Percentiles rank a stretch among this genome's conserved stretches.
Evolutionary conservation across 2,797 vertebrate species (phyloP).

Genomic region (Spheniscus humboldti): DNA sequence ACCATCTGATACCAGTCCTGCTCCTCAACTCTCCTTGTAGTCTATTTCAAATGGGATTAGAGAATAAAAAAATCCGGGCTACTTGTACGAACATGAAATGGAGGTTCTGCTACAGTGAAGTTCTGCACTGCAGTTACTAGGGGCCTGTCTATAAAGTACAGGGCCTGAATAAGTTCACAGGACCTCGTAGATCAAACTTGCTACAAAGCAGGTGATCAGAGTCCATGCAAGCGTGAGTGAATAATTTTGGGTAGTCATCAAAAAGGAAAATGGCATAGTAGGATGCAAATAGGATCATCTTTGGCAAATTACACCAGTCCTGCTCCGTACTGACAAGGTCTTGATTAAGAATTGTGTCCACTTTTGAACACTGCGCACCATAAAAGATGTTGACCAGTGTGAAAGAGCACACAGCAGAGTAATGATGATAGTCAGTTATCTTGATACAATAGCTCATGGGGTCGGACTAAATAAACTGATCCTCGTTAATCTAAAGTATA

Average conservation of each 20-base stretch:
- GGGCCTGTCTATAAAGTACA: not conserved
- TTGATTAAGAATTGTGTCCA: not conserved
- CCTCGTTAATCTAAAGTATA: not conserved
- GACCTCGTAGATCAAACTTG: not conserved
- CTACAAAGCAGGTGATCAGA: not conserved
- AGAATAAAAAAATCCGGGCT: not conserved
- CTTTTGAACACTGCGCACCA: not conserved
- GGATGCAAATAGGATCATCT: not conserved
- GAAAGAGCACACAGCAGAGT: not conserved
- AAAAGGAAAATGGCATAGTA: not conserved
- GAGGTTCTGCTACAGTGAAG: not conserved
- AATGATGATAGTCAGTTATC: not conserved
- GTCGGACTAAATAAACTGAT: not conserved
- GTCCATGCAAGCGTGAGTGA: not conserved
- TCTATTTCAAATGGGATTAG: not conserved
- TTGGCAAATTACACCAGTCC: not conserved
- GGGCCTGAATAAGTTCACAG: not conserved
- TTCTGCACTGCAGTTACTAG: not conserved
- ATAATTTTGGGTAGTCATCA: not conserved
- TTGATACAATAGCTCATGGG: not conserved
- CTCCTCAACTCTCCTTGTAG: not conserved
- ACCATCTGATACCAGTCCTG: not conserved
- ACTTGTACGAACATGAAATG: not conserved
- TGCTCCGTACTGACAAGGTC: not conserved
- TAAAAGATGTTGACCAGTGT: not conserved